These are phyloP conservation scores for Dendronephthya gigantea DNA, from an alignment of 64 coral and sea anemone genomes.

Conservation along the genomic window DNA sequence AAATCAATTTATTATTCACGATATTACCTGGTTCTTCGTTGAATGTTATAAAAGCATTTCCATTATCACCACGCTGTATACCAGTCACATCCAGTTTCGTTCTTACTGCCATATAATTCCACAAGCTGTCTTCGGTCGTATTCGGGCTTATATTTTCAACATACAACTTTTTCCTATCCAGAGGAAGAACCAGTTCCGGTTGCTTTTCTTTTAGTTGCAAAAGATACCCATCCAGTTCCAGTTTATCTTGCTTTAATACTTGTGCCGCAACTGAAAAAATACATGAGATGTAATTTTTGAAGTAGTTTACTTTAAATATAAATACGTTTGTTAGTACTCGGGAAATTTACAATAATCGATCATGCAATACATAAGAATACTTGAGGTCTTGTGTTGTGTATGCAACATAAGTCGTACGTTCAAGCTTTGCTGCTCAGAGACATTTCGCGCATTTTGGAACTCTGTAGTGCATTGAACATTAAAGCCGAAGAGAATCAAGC, in stretches of 20 bases:
- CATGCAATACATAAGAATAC: no score
- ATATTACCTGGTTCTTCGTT: conserved; percentile 2
- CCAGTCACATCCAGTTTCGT: conserved; percentile 17
- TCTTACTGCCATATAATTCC: conserved; percentile 31
- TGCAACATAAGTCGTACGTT: no score
- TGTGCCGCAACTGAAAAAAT: background rate
- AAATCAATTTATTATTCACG: no score
- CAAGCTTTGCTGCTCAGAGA: no score
- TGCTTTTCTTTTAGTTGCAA: background rate
- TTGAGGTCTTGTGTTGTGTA: no score
- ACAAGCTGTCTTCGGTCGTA: conserved; percentile 34
- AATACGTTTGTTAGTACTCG: no score
- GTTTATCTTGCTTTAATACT: background rate
- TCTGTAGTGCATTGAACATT: no score
- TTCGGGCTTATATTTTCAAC: background rate
- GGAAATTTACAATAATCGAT: no score
- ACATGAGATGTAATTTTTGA: no score
- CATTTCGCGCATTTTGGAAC: no score
- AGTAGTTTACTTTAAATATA: no score
- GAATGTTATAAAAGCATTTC: conserved; percentile 24
- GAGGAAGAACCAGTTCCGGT: background rate
- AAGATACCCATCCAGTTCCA: background rate
- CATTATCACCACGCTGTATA: conserved; percentile 12
- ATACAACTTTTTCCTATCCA: background rate
- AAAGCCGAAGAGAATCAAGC: no score